Evolutionary conservation across 2,888 invertebrate species (phyloP).

Genomic region (Physocephala rufipes): DNA sequence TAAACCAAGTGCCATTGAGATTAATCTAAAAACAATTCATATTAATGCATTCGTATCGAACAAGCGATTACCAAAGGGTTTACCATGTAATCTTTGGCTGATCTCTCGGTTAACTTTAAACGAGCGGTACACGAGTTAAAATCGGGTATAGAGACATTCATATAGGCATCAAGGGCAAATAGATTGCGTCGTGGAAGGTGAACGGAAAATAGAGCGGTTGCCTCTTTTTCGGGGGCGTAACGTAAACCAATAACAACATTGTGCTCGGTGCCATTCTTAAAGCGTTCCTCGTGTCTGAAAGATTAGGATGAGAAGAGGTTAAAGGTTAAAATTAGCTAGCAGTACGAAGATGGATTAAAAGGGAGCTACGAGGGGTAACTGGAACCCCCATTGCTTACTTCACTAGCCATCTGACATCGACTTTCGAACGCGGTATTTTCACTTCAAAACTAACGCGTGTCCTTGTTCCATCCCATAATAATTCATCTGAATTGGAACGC

Average conservation of each 20-base stretch:
- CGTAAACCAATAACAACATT: slow-evolving; percentile 68
- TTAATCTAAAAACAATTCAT: slow-evolving; percentile 69
- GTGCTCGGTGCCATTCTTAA: slow-evolving; percentile 69
- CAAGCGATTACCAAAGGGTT: too few species aligned
- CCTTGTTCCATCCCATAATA: slow-evolving; percentile 66
- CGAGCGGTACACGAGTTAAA: slow-evolving; percentile 76
- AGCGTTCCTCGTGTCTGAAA: slow-evolving; percentile 61
- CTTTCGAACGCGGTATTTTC: slow-evolving; percentile 72
- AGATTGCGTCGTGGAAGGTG: slow-evolving; percentile 74
- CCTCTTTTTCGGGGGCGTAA: slow-evolving; percentile 72
- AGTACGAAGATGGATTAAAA: too few species aligned
- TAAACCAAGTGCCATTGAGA: slow-evolving; percentile 81
- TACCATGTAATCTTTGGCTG: slow-evolving; percentile 76
- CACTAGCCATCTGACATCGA: slow-evolving; percentile 72
- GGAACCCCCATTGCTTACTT: slow-evolving; percentile 56
- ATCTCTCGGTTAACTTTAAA: slow-evolving; percentile 74
- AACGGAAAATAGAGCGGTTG: slow-evolving; percentile 69
- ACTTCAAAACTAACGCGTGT: slow-evolving; percentile 73
- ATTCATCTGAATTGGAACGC: slow-evolving; percentile 71
- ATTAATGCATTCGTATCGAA: too few species aligned
- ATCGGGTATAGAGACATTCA: slow-evolving; percentile 79
- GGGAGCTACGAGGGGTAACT: too few species aligned
- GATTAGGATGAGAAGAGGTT: background rate
- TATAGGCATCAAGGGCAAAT: slow-evolving; percentile 74
- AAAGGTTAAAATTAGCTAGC: too few species aligned